Conservation (phyloP, 1,140 invertebrate genomes). For the Drosophila persimilis region DNA sequence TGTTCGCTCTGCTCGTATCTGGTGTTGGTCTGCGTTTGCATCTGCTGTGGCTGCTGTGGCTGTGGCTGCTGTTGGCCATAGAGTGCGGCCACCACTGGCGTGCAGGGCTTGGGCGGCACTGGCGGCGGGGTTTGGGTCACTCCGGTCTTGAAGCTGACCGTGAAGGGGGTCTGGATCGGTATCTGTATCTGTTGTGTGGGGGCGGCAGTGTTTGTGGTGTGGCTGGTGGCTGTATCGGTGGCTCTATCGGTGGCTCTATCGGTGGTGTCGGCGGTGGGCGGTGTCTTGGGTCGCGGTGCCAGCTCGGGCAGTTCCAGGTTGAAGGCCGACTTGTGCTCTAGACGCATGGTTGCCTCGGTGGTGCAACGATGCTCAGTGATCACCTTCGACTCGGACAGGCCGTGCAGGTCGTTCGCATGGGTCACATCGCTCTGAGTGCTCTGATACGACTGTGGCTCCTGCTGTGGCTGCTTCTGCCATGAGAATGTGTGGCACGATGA, state of each 20-base stretch:
- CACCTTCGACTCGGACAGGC: slow-evolving; percentile 81
- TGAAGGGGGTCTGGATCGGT: slow-evolving; percentile 17
- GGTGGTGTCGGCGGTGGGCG: slow-evolving; percentile 51
- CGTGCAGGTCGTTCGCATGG: slow-evolving; percentile 75
- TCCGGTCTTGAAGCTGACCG: slow-evolving; percentile 67
- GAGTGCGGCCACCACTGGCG: slow-evolving; percentile 50
- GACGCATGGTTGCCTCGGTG: slow-evolving; percentile 83
- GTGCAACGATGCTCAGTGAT: slow-evolving; percentile 83
- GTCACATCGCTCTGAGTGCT: slow-evolving; percentile 63
- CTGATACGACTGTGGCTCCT: slow-evolving; percentile 67
- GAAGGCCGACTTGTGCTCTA: slow-evolving; percentile 80
- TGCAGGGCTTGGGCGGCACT: slow-evolving; percentile 71
- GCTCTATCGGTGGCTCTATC: slow-evolving; percentile 20
- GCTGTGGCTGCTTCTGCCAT: slow-evolving; percentile 8
- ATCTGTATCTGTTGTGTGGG: slow-evolving; percentile 58
- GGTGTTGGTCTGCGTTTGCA: slow-evolving; percentile 59
- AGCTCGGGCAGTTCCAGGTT: slow-evolving; percentile 75
- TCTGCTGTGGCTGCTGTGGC: slow-evolving; percentile 28
- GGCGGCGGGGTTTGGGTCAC: slow-evolving; percentile 79
- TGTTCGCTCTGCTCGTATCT: slow-evolving; percentile 74
- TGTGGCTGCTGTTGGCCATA: slow-evolving; percentile 46
- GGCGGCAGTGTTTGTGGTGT: slow-evolving; percentile 55
- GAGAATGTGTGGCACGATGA: slow-evolving; percentile 34
- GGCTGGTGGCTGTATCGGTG: slow-evolving; percentile 25
- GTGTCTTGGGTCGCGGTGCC: slow-evolving; percentile 62